Conservation (phyloP, 2,888 invertebrate genomes). For the Desoria tigrina region DNA sequence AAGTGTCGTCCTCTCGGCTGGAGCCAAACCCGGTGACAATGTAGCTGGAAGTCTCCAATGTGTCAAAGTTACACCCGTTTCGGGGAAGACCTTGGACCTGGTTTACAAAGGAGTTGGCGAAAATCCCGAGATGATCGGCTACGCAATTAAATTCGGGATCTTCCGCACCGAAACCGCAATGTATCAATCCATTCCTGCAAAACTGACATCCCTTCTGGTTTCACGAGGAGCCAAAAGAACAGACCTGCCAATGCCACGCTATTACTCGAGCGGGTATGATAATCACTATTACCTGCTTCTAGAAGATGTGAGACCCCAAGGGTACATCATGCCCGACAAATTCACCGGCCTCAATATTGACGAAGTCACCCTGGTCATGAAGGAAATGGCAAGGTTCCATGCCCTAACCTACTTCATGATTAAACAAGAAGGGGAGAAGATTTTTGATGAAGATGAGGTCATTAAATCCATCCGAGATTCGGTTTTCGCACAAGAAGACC, state of each 20-base stretch:
- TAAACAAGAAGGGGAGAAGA: constrained; percentile 24
- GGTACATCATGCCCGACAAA: constrained; percentile 47
- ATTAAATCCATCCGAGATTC: background rate
- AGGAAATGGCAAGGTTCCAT: constrained; percentile 39
- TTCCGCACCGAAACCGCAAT: background rate
- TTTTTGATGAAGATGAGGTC: constrained; percentile 21
- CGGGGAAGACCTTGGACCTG: constrained; percentile 13
- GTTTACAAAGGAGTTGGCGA: constrained; percentile 23
- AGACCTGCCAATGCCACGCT: constrained; percentile 26
- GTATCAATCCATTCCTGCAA: background rate
- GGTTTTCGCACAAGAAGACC: constrained; percentile 3
- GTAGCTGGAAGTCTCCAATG: constrained; percentile 26
- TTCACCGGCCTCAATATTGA: constrained; percentile 22
- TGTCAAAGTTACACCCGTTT: constrained; percentile 20
- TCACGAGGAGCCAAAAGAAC: background rate
- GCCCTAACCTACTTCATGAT: constrained; percentile 27
- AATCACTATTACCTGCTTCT: constrained; percentile 30
- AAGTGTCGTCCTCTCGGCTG: constrained; percentile 14
- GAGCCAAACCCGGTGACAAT: constrained; percentile 36
- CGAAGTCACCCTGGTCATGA: constrained; percentile 29
- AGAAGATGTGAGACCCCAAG: constrained; percentile 41
- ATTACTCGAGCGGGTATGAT: constrained; percentile 19
- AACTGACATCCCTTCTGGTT: background rate
- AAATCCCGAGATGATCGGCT: constrained; percentile 20
- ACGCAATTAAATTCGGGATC: background rate